Evolutionary conservation across 2,888 invertebrate genomes (phyloP).

Genomic region (Agrochola macilenta): DNA sequence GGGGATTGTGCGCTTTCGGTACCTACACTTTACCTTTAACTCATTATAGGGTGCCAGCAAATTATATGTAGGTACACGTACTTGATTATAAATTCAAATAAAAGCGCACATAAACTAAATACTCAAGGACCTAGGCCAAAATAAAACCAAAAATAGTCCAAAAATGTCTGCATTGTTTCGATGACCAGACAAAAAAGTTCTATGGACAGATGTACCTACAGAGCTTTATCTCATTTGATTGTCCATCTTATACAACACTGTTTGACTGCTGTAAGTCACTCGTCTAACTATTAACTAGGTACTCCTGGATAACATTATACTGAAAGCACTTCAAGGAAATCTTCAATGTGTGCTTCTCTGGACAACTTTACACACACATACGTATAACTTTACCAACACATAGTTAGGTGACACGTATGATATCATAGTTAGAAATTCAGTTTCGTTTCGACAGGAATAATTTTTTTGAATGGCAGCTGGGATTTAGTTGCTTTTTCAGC

Average conservation of each 20-base stretch:
- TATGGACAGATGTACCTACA: not conserved
- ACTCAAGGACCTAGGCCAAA: not conserved
- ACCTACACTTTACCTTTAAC: not conserved
- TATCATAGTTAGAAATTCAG: constrained; percentile 21
- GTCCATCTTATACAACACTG: constrained; percentile 11
- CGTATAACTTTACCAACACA: not conserved
- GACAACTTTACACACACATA: constrained; percentile 21
- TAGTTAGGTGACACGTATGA: constrained; percentile 9
- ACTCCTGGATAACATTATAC: constrained; percentile 59
- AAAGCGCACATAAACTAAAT: not conserved
- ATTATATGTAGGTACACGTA: not conserved
- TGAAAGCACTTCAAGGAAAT: constrained; percentile 58
- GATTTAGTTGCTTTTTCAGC: not conserved
- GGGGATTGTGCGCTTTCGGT: constrained; percentile 25
- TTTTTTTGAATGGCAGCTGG: not conserved
- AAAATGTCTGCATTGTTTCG: not conserved
- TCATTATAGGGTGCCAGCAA: constrained; percentile 17
- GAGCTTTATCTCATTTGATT: not conserved
- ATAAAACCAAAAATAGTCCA: not conserved
- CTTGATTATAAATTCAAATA: not conserved
- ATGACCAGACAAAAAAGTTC: not conserved
- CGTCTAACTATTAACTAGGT: constrained; percentile 63
- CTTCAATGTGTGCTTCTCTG: constrained; percentile 42
- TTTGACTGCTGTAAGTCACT: constrained; percentile 48
- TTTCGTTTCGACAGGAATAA: not conserved